Evolutionary conservation across 2,113 vertebrate genomes (phyloP).

Genomic region (Aegithalos caudatus): DNA sequence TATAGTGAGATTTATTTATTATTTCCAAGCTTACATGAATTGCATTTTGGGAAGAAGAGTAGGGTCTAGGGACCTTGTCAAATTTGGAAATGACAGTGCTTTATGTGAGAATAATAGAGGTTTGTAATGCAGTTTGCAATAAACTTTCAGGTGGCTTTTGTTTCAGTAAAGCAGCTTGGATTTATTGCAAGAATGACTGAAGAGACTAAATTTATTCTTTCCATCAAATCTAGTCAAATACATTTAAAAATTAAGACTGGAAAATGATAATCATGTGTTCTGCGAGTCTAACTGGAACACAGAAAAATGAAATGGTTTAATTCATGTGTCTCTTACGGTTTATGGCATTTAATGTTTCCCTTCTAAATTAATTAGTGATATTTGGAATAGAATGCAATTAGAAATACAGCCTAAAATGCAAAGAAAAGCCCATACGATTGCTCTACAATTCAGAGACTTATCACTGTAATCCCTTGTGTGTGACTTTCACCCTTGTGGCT

Average conservation of each 20-base stretch:
- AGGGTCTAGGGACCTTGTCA: background rate
- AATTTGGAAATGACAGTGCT: background rate
- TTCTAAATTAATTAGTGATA: conserved; percentile 26
- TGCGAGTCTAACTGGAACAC: background rate
- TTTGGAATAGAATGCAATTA: background rate
- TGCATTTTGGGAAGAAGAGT: background rate
- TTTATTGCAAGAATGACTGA: background rate
- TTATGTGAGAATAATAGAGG: background rate
- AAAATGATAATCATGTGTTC: background rate
- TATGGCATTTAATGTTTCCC: background rate
- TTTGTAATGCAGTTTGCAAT: background rate
- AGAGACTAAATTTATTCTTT: background rate
- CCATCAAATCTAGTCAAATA: background rate
- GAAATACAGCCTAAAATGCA: background rate
- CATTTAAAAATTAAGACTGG: background rate
- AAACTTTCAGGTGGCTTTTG: background rate
- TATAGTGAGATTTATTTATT: background rate
- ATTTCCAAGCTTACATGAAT: background rate
- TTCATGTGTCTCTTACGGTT: background rate
- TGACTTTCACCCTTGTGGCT: background rate
- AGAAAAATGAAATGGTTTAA: background rate
- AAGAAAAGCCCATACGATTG: background rate
- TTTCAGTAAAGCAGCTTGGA: background rate
- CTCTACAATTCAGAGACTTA: conserved; percentile 5
- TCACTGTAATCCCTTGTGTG: background rate